A percentile compares a stretch with the other conserved stretches of the same genome.
phyloP scores from a whole-genome alignment of 2,113 vertebrate species.

The Plotosus lineatus region DNA sequence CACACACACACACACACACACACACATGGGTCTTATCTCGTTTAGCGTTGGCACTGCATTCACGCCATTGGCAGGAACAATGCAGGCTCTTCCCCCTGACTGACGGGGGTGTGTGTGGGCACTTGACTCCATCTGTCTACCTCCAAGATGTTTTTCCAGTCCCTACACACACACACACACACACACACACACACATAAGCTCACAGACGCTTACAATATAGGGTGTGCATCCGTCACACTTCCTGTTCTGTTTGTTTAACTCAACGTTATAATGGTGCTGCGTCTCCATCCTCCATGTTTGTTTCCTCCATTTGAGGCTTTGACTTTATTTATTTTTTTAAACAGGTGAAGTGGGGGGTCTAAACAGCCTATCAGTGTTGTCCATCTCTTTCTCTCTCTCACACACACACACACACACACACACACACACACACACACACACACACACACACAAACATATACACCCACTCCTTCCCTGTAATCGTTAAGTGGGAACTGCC shows the following conservation, averaged over 20 bases:
- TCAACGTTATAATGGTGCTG: constrained; percentile 71
- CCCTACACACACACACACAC: constrained; percentile 66
- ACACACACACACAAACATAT: neutral
- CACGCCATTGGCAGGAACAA: constrained; percentile 77
- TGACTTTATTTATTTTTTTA: constrained; percentile 42
- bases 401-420: neutral
- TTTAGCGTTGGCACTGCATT: constrained; percentile 73
- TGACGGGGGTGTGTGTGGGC: constrained; percentile 76
- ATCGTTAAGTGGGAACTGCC: constrained; percentile 53
- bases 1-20: constrained; percentile 42
- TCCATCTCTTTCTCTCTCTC: neutral
- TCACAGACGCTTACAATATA: constrained; percentile 68
- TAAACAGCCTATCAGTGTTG: neutral
- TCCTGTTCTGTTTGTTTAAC: constrained; percentile 75
- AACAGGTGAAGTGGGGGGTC: neutral
- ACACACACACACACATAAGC: constrained; percentile 13
- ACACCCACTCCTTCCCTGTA: constrained; percentile 2
- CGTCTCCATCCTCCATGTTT: constrained; percentile 63
- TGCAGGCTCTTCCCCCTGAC: constrained; percentile 74
- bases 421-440: neutral
- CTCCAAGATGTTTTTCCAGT: constrained; percentile 74
- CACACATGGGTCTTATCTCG: constrained; percentile 73
- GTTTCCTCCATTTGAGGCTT: constrained; percentile 67
- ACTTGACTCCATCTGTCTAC: constrained; percentile 70
- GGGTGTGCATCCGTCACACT: constrained; percentile 71